phyloP scores from a whole-genome alignment of 2,113 vertebrate genomes.

The Osmerus eperlanus region DNA sequence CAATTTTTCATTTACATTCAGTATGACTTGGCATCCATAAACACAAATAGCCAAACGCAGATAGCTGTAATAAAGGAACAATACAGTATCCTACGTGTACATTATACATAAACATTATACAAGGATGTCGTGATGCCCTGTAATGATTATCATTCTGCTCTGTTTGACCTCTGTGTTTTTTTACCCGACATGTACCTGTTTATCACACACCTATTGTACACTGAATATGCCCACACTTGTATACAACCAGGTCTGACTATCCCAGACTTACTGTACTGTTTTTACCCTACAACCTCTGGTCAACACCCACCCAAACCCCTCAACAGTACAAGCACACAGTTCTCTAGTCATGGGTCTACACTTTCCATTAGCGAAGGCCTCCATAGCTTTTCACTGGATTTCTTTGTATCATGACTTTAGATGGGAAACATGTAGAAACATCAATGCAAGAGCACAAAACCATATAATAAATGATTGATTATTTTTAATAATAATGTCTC shows the following conservation, averaged over 20 bases:
- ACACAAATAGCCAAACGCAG: slow-evolving; percentile 9
- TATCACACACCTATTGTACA: slow-evolving; percentile 67
- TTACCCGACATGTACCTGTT: slow-evolving; percentile 60
- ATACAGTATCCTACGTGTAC: neutral
- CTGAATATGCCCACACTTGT: slow-evolving; percentile 62
- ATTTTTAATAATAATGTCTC: neutral
- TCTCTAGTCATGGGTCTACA: too few species aligned
- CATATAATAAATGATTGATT: neutral
- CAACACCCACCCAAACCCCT: too few species aligned
- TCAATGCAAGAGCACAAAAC: neutral
- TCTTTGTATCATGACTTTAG: slow-evolving; percentile 7
- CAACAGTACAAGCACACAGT: too few species aligned
- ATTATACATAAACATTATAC: neutral
- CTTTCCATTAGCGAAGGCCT: neutral
- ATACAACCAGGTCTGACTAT: slow-evolving; percentile 50
- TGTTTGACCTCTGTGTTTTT: slow-evolving; percentile 61
- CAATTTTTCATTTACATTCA: slow-evolving; percentile 61
- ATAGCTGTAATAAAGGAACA: slow-evolving; percentile 23
- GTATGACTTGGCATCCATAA: slow-evolving; percentile 40
- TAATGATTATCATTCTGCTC: slow-evolving; percentile 65
- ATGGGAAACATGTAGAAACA: neutral
- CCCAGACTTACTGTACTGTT: slow-evolving; percentile 39
- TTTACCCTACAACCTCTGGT: too few species aligned
- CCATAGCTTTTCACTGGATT: neutral
- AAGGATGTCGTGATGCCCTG: slow-evolving; percentile 45